These are phyloP conservation scores for Delichon dasypus DNA, from an alignment of 2,797 vertebrate genomes.

Conservation along the genomic window DNA sequence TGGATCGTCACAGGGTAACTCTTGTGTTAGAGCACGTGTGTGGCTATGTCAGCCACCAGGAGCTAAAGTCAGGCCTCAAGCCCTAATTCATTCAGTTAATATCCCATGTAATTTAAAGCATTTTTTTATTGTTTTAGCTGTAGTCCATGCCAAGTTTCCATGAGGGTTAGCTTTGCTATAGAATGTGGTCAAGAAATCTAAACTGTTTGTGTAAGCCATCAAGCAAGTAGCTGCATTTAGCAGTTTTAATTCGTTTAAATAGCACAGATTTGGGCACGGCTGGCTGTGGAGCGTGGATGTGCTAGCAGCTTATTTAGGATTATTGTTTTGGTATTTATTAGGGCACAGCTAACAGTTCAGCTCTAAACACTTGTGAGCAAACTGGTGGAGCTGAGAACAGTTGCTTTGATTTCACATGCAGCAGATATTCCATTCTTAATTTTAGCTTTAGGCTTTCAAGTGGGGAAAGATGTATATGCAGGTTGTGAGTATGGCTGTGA, in stretches of 20 bases:
- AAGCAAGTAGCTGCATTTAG: constrained; percentile 15
- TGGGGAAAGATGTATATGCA: neutral
- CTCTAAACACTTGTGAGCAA: neutral
- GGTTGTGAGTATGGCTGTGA: constrained; percentile 17
- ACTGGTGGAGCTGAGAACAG: neutral
- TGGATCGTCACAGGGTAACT: neutral
- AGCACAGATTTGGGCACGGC: neutral
- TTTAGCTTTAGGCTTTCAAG: constrained; percentile 38
- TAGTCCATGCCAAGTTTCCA: neutral
- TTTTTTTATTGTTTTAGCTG: neutral
- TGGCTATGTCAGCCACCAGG: neutral
- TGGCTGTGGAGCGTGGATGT: neutral
- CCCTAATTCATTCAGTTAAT: constrained; percentile 7
- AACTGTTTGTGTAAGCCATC: constrained; percentile 26
- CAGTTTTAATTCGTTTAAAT: constrained; percentile 4
- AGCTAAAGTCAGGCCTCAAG: neutral
- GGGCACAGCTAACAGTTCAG: neutral
- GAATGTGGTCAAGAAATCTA: constrained; percentile 32
- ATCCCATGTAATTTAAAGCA: neutral
- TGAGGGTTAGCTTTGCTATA: neutral
- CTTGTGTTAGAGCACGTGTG: neutral
- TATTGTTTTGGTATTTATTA: constrained; percentile 1
- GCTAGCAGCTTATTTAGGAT: constrained; percentile 17
- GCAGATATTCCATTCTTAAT: neutral
- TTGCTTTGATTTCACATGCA: neutral